Percentiles rank a stretch among this genome's conserved stretches.
Conservation (phyloP, 1,140 invertebrate species). For the Phenacoccus solenopsis region DNA sequence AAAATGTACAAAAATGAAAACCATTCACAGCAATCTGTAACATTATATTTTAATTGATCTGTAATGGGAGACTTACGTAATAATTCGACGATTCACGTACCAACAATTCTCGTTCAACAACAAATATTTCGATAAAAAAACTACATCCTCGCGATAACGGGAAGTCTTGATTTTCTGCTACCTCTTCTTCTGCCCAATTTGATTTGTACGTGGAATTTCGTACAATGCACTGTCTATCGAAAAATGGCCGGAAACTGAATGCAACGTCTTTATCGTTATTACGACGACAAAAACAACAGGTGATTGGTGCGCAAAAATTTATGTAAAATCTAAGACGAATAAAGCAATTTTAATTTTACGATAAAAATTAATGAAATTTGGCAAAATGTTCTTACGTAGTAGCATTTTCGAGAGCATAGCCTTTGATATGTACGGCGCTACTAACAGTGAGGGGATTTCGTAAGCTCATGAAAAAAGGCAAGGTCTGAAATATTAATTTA, state of each 20-base stretch:
- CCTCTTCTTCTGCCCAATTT: conserved; percentile 14
- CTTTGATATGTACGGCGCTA: background rate
- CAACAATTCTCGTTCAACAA: background rate
- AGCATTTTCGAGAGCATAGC: background rate
- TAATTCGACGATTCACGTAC: background rate
- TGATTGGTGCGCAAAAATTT: background rate
- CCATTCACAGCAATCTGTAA: conserved; percentile 20
- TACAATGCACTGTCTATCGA: conserved; percentile 9
- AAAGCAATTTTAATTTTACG: background rate
- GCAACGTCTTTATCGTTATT: conserved; percentile 6
- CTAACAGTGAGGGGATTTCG: background rate
- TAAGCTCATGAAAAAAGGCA: background rate
- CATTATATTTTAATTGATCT: background rate
- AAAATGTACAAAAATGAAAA: conserved; percentile 20
- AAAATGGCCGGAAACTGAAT: conserved; percentile 5
- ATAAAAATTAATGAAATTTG: background rate
- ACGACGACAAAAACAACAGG: background rate
- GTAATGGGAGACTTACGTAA: background rate
- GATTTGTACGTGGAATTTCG: conserved; percentile 10
- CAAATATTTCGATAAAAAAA: conserved; percentile 18
- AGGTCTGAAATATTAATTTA: background rate
- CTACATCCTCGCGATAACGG: background rate
- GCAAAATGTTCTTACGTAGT: background rate
- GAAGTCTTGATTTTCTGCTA: background rate
- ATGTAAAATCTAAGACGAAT: background rate